Conservation (phyloP, 1,140 invertebrate genomes). For the Charaxes varanes region DNA sequence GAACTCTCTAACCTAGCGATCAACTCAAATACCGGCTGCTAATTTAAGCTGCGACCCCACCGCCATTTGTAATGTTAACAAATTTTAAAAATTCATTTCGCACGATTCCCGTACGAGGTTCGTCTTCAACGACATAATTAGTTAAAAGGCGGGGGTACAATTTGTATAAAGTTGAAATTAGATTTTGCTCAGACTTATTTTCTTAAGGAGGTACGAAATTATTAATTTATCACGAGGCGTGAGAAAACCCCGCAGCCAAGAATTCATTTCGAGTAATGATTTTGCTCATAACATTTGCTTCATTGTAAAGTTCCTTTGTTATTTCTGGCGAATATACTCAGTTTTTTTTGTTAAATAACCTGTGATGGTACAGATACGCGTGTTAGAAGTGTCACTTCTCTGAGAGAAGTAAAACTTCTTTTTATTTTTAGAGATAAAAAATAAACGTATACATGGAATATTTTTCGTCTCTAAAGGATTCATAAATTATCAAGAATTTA, state of each 20-base stretch:
- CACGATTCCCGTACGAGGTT: slow-evolving; percentile 13
- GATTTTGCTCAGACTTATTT: slow-evolving; percentile 21
- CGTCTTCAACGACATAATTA: slow-evolving; percentile 21
- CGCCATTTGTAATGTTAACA: slow-evolving; percentile 8
- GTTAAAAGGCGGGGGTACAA: slow-evolving; percentile 22
- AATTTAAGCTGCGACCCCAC: too few species aligned
- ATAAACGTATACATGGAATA: too few species aligned
- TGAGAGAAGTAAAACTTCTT: too few species aligned
- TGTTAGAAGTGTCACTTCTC: too few species aligned
- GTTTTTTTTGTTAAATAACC: background rate
- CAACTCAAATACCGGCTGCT: too few species aligned
- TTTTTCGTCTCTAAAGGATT: too few species aligned
- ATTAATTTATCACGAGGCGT: slow-evolving; percentile 23
- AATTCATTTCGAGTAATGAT: slow-evolving; percentile 20
- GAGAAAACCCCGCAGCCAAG: slow-evolving; percentile 20
- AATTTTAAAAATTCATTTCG: slow-evolving; percentile 14
- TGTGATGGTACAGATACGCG: too few species aligned
- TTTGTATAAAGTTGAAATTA: slow-evolving; percentile 24
- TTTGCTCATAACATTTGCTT: slow-evolving; percentile 17
- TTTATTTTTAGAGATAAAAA: too few species aligned
- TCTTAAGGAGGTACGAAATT: slow-evolving; percentile 23
- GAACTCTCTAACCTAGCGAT: too few species aligned
- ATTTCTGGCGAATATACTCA: background rate
- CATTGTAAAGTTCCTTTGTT: slow-evolving; percentile 21
- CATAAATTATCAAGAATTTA: too few species aligned